Percentiles rank a stretch among this genome's conserved stretches.
phyloP scores from a whole-genome alignment of 1,140 invertebrate genomes.

The Drosophila kepulauana region DNA sequence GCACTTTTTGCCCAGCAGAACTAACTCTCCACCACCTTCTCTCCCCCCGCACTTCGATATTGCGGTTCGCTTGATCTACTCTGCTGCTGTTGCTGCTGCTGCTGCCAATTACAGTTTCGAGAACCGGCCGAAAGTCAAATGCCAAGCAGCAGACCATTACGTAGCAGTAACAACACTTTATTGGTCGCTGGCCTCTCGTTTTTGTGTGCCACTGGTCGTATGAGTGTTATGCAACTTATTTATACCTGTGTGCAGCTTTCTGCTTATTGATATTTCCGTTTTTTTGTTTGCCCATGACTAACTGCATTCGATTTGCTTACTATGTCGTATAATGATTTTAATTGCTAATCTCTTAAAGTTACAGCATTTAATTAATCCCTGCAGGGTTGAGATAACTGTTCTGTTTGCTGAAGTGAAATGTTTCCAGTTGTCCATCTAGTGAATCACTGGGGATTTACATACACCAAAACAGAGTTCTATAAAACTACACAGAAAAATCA shows the following conservation, averaged over 20 bases:
- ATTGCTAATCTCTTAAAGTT: no score
- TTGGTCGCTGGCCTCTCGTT: conserved; percentile 35
- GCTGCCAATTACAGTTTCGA: conserved; percentile 57
- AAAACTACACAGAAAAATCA: no score
- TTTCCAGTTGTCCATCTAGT: no score
- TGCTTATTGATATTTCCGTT: no score
- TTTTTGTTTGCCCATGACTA: no score
- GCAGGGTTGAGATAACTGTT: no score
- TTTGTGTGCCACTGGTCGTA: conserved; percentile 40
- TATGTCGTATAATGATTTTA: no score
- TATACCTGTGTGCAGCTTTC: conserved; percentile 1
- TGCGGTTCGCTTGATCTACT: conserved; percentile 47
- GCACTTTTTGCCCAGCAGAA: conserved; percentile 44
- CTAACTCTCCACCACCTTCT: background rate
- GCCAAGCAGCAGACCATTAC: conserved; percentile 45
- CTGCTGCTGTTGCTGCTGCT: conserved; percentile 21
- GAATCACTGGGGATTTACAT: no score
- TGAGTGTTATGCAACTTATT: conserved; percentile 53
- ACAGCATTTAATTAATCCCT: no score
- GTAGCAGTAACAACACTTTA: conserved; percentile 1
- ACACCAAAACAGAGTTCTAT: no score
- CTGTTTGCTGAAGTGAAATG: no score
- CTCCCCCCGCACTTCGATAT: background rate
- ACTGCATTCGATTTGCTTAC: no score
- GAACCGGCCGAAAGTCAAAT: conserved; percentile 46